Percentiles rank a stretch among this genome's conserved stretches.
Conservation (phyloP, 1,140 invertebrate genomes). For the Danaus plexippus region DNA sequence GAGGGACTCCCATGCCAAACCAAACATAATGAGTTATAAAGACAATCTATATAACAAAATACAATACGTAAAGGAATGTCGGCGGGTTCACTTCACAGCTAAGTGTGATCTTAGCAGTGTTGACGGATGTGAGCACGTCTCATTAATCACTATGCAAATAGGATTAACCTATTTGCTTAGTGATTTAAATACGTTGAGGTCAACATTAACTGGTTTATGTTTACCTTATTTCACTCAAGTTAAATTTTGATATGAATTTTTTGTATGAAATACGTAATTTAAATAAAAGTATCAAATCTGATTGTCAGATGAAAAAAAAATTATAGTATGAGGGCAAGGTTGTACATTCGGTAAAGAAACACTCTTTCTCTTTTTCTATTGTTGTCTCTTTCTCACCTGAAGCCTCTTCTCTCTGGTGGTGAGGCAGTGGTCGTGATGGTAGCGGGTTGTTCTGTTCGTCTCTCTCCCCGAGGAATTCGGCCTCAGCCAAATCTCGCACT, state of each 20-base stretch:
- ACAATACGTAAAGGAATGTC: too few species aligned
- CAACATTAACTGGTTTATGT: background rate
- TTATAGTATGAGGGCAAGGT: too few species aligned
- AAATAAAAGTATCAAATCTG: too few species aligned
- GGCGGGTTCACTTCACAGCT: too few species aligned
- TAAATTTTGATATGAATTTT: too few species aligned
- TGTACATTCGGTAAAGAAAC: too few species aligned
- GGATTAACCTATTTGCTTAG: slow-evolving; percentile 22
- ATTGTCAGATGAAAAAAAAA: too few species aligned
- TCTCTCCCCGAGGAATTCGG: slow-evolving; percentile 88
- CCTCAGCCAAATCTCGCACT: slow-evolving; percentile 88
- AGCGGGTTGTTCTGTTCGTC: slow-evolving; percentile 89
- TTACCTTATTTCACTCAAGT: background rate
- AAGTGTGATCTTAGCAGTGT: slow-evolving; percentile 1
- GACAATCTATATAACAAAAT: too few species aligned
- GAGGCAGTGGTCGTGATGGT: slow-evolving; percentile 75
- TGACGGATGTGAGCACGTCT: slow-evolving; percentile 22
- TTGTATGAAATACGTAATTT: too few species aligned
- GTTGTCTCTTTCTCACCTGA: slow-evolving; percentile 31
- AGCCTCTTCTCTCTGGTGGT: slow-evolving; percentile 37
- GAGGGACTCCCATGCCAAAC: background rate
- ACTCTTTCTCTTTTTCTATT: too few species aligned
- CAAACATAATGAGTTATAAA: too few species aligned
- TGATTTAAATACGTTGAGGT: slow-evolving; percentile 14
- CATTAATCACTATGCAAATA: slow-evolving; percentile 34